Conservation (phyloP, 2,888 invertebrate species). For the Luperina testacea region DNA sequence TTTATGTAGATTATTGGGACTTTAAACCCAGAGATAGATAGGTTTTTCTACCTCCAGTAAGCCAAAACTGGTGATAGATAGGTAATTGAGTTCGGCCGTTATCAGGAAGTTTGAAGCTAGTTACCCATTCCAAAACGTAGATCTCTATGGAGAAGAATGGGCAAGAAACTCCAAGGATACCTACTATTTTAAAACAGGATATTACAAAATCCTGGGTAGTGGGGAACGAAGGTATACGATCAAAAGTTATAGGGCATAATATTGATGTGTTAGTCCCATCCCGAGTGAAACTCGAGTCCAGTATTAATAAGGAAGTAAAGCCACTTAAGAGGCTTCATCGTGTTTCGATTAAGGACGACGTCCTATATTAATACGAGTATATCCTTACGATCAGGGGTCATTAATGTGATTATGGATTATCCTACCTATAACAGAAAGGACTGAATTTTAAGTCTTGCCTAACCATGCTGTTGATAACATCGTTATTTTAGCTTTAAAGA, state of each 20-base stretch:
- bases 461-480: not conserved
- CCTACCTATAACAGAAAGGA: not conserved
- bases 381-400: not conserved
- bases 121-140: not conserved
- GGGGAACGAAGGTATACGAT: not conserved
- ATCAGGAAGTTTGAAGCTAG: not conserved
- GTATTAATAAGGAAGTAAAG: constrained; percentile 31
- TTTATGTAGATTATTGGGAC: too few species aligned
- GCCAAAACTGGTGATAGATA: too few species aligned
- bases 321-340: constrained; percentile 36
- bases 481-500: not conserved
- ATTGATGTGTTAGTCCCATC: not conserved
- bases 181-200: not conserved
- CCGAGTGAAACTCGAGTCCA: constrained; percentile 27
- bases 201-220: not conserved
- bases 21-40: too few species aligned
- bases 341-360: not conserved
- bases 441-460: too few species aligned
- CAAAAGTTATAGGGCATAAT: not conserved
- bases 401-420: constrained; percentile 19
- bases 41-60: too few species aligned
- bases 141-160: not conserved
- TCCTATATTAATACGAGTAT: not conserved
- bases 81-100: too few species aligned
- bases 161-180: too few species aligned